A percentile compares a stretch with the other conserved stretches of the same genome.
Conservation (phyloP, 2,888 invertebrate genomes). For the Rotaria macrura region DNA sequence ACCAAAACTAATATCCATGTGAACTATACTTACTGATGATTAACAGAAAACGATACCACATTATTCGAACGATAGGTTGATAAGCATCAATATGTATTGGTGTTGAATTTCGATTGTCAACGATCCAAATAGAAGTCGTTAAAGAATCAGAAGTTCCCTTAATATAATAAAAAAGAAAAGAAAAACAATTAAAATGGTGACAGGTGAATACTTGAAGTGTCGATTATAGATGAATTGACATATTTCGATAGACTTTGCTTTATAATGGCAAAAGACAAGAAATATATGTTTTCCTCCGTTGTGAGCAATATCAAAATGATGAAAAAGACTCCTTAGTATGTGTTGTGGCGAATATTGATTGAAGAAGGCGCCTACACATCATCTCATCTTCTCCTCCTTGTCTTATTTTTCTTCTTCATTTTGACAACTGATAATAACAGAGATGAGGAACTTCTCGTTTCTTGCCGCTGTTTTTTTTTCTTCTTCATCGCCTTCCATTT, state of each 20-base stretch:
- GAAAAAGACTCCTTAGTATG: background rate
- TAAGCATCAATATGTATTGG: background rate
- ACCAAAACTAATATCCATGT: background rate
- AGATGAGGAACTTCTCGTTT: background rate
- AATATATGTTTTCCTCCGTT: background rate
- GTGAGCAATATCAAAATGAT: no score
- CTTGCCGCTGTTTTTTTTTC: background rate
- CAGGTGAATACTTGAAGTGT: no score
- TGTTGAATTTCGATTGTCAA: background rate
- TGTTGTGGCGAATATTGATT: background rate
- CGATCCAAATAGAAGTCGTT: background rate
- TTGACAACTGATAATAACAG: background rate
- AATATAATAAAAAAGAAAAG: background rate
- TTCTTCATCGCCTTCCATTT: background rate
- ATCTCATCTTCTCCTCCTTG: background rate
- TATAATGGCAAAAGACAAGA: background rate
- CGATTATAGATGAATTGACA: background rate
- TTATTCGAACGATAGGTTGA: background rate
- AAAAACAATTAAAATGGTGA: background rate
- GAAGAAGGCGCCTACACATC: background rate
- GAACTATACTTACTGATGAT: background rate
- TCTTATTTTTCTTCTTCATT: background rate
- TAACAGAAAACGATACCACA: background rate
- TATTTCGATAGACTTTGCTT: background rate
- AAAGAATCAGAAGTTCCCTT: background rate